Evolutionary conservation across 1,140 invertebrate genomes (phyloP), one percentile per base, ranked within the genome.

Genomic region (Zophobas morio): DNA sequence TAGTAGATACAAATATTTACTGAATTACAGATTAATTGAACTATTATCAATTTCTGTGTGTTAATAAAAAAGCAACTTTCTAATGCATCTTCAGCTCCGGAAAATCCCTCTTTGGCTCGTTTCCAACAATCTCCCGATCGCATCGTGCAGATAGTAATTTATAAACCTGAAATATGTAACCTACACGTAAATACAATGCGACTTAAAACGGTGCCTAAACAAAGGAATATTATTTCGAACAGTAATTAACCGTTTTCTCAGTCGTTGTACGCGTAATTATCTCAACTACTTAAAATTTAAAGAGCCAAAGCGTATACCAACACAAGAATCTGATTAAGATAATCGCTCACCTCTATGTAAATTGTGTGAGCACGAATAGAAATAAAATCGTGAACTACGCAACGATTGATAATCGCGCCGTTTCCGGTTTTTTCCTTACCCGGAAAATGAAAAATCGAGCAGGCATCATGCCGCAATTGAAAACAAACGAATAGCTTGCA

Each of bases 171-270:
- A 66, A 66, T 66, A 66, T 66, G 60, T 66, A 66, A 66, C 36
- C 37, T 20, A 20, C 60, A 66, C 57, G 57, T 63, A 37, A 63
- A 39, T 63, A 63, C 60, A 66, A 66, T 66, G 42, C 8, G 60
- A 66, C 37, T 66, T 66, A 66, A 66, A 66, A 66, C 60, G 60
- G 60, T 66, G 60, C 42, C 37, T 66, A 66, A 66, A 66, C 60
- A 66, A 66, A 66, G 60, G 60, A 66, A 66, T 40, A 66, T 66
- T 40, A 66, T 66, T 66, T 66, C 35, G 60, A 66, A 37, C 60
- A 42, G 60, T 66, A 66, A 66, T 66, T 66, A 66, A 66, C 60
- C 39, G 60, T 66, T 66, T 66, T 66, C 60, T 66, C 60, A 66
- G 60, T 66, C 60, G 49, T 51, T 51, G 6, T 20, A 20, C 3